Conservation (phyloP, 2,888 invertebrate species). For the Proisotoma minuta region DNA sequence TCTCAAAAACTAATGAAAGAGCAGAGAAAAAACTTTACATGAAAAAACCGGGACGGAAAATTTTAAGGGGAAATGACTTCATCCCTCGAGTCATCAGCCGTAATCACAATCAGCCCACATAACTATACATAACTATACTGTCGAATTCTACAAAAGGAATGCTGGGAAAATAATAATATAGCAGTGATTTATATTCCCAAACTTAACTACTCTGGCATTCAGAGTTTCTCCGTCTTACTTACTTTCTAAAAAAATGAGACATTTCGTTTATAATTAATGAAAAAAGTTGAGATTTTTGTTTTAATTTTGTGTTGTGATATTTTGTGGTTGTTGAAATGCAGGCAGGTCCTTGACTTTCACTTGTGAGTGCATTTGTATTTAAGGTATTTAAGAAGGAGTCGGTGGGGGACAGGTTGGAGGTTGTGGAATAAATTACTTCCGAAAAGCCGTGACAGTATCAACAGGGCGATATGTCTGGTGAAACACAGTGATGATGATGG, state of each 20-base stretch:
- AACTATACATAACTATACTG: background rate
- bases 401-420: too few relatives aligned
- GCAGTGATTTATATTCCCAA: background rate
- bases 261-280: too few relatives aligned
- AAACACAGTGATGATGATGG: conserved; percentile 15
- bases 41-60: conserved; percentile 16
- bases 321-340: too few relatives aligned
- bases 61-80: conserved; percentile 16
- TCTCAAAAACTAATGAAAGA: conserved; percentile 20
- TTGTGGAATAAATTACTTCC: conserved; percentile 21
- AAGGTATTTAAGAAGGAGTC: too few relatives aligned
- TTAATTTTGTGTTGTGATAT: too few relatives aligned
- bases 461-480: conserved; percentile 13
- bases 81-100: conserved; percentile 15
- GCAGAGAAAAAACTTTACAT: conserved; percentile 13
- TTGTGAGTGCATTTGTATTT: too few relatives aligned
- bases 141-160: background rate
- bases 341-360: too few relatives aligned
- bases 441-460: conserved; percentile 18
- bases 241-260: too few relatives aligned
- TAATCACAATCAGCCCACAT: conserved; percentile 1
- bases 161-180: too few relatives aligned
- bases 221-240: background rate
- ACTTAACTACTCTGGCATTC: background rate
- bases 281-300: too few relatives aligned